phyloP scores from a whole-genome alignment of 2,888 invertebrate genomes.

The Caenorhabditis sp. region DNA sequence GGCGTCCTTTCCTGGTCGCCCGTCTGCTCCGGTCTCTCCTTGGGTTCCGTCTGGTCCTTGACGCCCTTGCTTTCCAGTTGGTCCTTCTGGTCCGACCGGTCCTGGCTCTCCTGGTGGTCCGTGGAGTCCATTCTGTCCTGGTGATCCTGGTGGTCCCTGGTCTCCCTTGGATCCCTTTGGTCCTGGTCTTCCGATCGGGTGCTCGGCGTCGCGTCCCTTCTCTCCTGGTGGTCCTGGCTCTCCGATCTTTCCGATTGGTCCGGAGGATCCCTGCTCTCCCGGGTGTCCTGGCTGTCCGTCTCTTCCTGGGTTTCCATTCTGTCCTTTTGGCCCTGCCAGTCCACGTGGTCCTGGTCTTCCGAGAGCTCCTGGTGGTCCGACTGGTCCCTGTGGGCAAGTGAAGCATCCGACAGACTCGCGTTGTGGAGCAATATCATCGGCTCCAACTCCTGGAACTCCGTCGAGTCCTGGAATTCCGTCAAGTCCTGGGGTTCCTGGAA shows the following conservation, averaged over 20 bases:
- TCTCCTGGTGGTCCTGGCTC: constrained; percentile 77
- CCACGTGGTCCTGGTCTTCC: constrained; percentile 77
- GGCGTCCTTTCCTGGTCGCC: constrained; percentile 76
- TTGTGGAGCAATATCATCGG: constrained; percentile 76
- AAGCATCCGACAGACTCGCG: constrained; percentile 74
- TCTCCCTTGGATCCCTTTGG: constrained; percentile 75
- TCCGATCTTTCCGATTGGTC: constrained; percentile 75
- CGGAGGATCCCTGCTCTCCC: constrained; percentile 74
- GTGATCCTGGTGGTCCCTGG: constrained; percentile 73
- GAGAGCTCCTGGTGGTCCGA: constrained; percentile 74
- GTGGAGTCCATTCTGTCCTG: constrained; percentile 73
- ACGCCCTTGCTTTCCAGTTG: constrained; percentile 67
- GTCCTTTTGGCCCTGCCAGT: constrained; percentile 73
- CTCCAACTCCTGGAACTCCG: constrained; percentile 73
- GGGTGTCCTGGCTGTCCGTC: constrained; percentile 76
- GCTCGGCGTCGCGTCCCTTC: constrained; percentile 77
- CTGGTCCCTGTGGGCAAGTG: constrained; percentile 77
- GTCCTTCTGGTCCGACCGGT: constrained; percentile 68
- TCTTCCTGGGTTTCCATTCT: constrained; percentile 73
- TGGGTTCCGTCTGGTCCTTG: constrained; percentile 67
- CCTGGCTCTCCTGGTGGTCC: constrained; percentile 76
- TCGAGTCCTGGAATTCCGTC: constrained; percentile 75
- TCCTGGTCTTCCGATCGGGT: constrained; percentile 77
- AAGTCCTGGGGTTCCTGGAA: constrained; percentile 71
- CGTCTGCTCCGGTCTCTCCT: constrained; percentile 72